Evolutionary conservation across 2,113 vertebrate genomes (phyloP), one percentile per base, ranked within the genome.

Genomic region (Leptodactylus fuscus): DNA sequence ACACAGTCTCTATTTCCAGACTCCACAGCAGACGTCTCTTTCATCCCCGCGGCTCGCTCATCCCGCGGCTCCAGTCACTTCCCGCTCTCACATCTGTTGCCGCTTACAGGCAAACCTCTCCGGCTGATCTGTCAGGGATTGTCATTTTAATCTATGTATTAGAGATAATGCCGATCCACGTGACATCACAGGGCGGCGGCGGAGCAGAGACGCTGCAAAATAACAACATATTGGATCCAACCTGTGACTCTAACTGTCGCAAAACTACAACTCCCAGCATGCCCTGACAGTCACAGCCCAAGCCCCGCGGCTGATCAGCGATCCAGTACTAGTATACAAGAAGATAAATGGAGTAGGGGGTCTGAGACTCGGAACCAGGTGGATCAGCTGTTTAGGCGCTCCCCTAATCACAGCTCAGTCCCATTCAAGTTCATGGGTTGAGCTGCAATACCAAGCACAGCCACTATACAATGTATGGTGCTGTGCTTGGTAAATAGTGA

Each of bases 91-190:
- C 74, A 69, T 78, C 74, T 85, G 83, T 85, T 22, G 70, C 73
- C 78, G 44, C 73, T 51, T 67, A 46, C 41, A 70, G 13, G 34
- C 62, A 51, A 62, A 69, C 80, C 34, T 36, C 27, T 75, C 27
- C 24, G 38, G 69, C 55, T 46, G 55, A 83, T 84, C 82, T 84
- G 82, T 83, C 81, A 60, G 55, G 73, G 71, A 77, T 76, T 84
- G 82, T 85, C 74, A 77, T 77, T 85, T 78, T 78, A 85, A 85
- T 85, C 73, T 67, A 20, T 69, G 83, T 85, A 85, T 85, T 84
- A 84, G 73, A 6, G 83, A 65, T 85, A 78, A 85, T 78, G 73
- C 74, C 4, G 12, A n/a, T 55, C 55, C 82, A 49, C 73, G 38
- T 76, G 71, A 48, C 44, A 34, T 55, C 41, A 15, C 82, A 9